Evolutionary conservation across 2,888 invertebrate species (phyloP), one percentile per base, ranked within the genome.

Genomic region (Geophilus truncorum): DNA sequence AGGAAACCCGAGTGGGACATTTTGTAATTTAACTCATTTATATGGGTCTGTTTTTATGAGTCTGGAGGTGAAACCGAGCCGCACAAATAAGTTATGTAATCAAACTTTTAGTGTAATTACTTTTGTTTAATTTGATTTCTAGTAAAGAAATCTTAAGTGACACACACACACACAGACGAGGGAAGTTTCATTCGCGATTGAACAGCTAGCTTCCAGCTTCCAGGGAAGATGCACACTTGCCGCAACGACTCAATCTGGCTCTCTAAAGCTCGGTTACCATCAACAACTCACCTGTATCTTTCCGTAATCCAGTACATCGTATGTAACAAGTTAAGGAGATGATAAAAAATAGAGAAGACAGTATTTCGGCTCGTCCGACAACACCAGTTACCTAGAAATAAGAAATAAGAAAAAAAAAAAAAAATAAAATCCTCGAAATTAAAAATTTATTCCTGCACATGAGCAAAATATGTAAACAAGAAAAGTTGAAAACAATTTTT

Each of bases 301-400:
- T 90, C 87, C 92, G 91, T 62, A 30, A 28, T 85, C 90, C 91
- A 57, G 94, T 92, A 82, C 93, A 93, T 85, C 92, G 92, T 81
- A 92, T 92, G 88, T 97, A 98, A 83, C 93, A 91, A 85, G 95
- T 91, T 85, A 98, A 92, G 80, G 97, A 94, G 79, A 92, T 92
- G 83, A 98, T 90, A 89, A 95, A 97, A 89, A 96, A 97, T 81
- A 97, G 91, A 1, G 97, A 96, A n/a, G 97, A 97, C 85, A 98
- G 90, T 85, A 95, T 93, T 89, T 98, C 98, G 79, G 98, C 97
- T 86, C 98, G 90, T 32, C 98, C 98, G 79, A 98, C 98, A 82
- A 98, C 96, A 83, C 98, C 97, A 51, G 96, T 96, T 84, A 96
- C 95, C 95, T 87, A 83, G 1, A 36, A 81, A 28, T 23, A 23